Evolutionary conservation across 1,140 invertebrate genomes (phyloP).

Genomic region (Drosophila sturtevanti): DNA sequence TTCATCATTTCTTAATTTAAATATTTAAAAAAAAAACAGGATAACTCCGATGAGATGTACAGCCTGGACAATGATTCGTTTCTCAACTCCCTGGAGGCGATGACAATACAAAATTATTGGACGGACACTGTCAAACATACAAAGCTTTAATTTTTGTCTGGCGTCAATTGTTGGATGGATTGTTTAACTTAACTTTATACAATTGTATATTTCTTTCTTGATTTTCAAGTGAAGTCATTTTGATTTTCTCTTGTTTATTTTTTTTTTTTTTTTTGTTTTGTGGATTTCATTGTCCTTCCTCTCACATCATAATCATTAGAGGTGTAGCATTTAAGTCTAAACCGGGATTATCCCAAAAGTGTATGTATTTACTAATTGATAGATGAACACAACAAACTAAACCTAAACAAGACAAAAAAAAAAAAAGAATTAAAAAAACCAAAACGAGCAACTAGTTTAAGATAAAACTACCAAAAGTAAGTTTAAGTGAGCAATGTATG

Average conservation of each 20-base stretch:
- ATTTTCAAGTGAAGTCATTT: not conserved
- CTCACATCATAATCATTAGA: slow-evolving; percentile 67
- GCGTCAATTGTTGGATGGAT: slow-evolving; percentile 34
- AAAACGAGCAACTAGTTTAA: slow-evolving; percentile 63
- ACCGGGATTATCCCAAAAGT: slow-evolving; percentile 2
- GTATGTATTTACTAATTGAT: slow-evolving; percentile 74
- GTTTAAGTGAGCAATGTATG: slow-evolving; percentile 59
- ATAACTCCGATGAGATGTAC: slow-evolving; percentile 96
- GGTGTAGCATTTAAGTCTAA: slow-evolving; percentile 57
- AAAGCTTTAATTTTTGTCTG: slow-evolving; percentile 87
- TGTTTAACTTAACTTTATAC: not conserved
- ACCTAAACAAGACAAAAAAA: not conserved
- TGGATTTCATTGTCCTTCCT: slow-evolving; percentile 9
- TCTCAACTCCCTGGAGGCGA: slow-evolving; percentile 94
- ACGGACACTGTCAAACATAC: slow-evolving; percentile 95
- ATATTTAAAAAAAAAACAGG: slow-evolving; percentile 85
- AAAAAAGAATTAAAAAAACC: slow-evolving; percentile 10
- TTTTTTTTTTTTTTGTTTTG: not conserved
- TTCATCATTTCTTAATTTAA: slow-evolving; percentile 25
- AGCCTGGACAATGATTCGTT: slow-evolving; percentile 96
- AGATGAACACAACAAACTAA: slow-evolving; percentile 31
- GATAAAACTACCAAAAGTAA: slow-evolving; percentile 72
- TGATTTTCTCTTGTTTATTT: slow-evolving; percentile 9
- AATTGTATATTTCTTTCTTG: slow-evolving; percentile 9
- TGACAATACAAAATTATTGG: slow-evolving; percentile 97